Base-by-base conservation (phyloP, 2,797 vertebrate species). In the Tarsius wallacei region DNA sequence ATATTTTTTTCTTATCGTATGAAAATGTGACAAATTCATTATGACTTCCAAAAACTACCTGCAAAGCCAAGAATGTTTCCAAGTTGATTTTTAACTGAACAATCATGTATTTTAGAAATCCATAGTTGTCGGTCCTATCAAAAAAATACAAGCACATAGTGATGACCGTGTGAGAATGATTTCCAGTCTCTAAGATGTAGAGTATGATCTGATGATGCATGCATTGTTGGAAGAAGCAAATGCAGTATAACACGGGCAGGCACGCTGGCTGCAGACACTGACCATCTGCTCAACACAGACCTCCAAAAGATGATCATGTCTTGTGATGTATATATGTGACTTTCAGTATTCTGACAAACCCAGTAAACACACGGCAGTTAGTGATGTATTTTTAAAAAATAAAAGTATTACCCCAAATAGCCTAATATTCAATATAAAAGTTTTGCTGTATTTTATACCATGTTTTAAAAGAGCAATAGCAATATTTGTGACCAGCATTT, bases 231-330 rank as follows among this genome's bases (percentile, higher is more conserved):
- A n/a, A 91, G 80, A 93, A 93, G 87, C 42, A 19, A 84, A 71
- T 42, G 71, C 80, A 68, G 3, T 47, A 17, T 64, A 96, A 78
- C 42, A 36, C 49, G 57, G 83, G 84, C 66, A 93, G 71, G 81
- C 66, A 24, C 61, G 53, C 51, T 94, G 95, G 76, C 87, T 82
- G 4, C 71, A 90, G 81, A 94, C 81, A 7, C 17, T 63, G 84
- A 83, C 97, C 97, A 93, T 98, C 97, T 97, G 95, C 71, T 95
- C 80, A 31, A 9, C 33, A 74, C 49, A 93, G 73, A 88, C 36
- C 47, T 96, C 68, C 80, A 76, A 86, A 90, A 88, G 33, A 95
- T 78, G 36, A 24, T 76, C 28, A 0, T 33, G 53, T 84, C 71
- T 59, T 68, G 31, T 87, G 89, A 96, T 63, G 31, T 74, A 70